Evolutionary conservation across 2,888 invertebrate species (phyloP).

Genomic region (Pasiphila rectangulata): DNA sequence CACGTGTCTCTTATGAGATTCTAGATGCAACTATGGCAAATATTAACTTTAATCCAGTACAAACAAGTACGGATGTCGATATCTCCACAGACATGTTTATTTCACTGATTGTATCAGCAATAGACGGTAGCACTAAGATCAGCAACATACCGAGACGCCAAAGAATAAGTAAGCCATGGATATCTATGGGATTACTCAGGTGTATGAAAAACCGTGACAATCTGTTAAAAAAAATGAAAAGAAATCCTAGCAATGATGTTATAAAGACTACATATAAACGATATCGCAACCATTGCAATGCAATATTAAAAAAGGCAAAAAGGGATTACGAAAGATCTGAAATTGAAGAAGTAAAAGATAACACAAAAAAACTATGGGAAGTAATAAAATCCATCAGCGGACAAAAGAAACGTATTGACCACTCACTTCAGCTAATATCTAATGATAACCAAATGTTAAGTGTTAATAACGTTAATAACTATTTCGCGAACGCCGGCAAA

Average conservation of each 20-base stretch:
- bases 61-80: neutral
- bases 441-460: too few relatives aligned
- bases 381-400: slow-evolving; percentile 9
- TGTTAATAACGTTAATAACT: too few relatives aligned
- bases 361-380: slow-evolving; percentile 12
- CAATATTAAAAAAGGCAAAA: slow-evolving; percentile 11
- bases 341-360: slow-evolving; percentile 1
- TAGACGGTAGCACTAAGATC: neutral
- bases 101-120: too few relatives aligned
- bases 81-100: neutral
- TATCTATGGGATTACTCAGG: neutral
- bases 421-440: too few relatives aligned
- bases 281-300: too few relatives aligned
- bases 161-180: neutral
- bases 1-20: neutral
- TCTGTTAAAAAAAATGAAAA: slow-evolving; percentile 3
- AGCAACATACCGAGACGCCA: neutral
- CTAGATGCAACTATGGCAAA: neutral
- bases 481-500: too few relatives aligned
- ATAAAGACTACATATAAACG: slow-evolving; percentile 12
- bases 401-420: too few relatives aligned
- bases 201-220: slow-evolving; percentile 1
- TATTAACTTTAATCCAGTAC: neutral
- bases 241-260: slow-evolving; percentile 3
- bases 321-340: slow-evolving; percentile 1